phyloP scores from a whole-genome alignment of 2,888 invertebrate genomes.

The Prenolepis imparis region DNA sequence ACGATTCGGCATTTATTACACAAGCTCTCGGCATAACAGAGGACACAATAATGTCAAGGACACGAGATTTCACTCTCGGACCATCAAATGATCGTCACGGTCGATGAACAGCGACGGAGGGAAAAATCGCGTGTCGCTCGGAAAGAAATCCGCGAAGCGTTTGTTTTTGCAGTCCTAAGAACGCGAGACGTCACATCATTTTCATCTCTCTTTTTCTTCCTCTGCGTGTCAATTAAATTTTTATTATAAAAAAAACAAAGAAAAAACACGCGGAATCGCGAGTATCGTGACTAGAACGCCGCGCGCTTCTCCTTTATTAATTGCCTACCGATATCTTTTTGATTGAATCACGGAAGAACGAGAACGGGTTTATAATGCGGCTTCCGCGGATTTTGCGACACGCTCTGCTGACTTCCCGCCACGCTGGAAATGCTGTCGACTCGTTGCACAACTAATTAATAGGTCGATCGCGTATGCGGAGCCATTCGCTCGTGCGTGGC shows the following conservation, averaged over 20 bases:
- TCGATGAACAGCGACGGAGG: slow-evolving; percentile 39
- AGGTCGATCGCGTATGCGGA: slow-evolving; percentile 64
- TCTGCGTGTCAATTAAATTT: background rate
- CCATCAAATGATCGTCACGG: slow-evolving; percentile 62
- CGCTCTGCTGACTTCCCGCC: slow-evolving; percentile 49
- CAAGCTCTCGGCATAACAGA: slow-evolving; percentile 38
- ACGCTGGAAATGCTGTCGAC: slow-evolving; percentile 58
- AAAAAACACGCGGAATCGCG: background rate
- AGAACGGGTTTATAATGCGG: slow-evolving; percentile 10
- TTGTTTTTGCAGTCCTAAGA: slow-evolving; percentile 3
- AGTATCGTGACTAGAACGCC: background rate
- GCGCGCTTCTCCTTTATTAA: slow-evolving; percentile 1
- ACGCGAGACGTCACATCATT: background rate
- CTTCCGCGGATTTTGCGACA: slow-evolving; percentile 58
- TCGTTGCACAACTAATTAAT: slow-evolving; percentile 76
- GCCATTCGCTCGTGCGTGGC: slow-evolving; percentile 46
- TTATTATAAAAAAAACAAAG: no score
- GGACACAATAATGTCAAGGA: slow-evolving; percentile 74
- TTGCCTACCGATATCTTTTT: background rate
- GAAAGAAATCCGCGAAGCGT: slow-evolving; percentile 7
- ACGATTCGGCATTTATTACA: background rate
- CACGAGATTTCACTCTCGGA: slow-evolving; percentile 71
- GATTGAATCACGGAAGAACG: slow-evolving; percentile 40
- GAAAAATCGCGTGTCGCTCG: slow-evolving; percentile 40
- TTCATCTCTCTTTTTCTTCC: background rate